Base-by-base conservation (phyloP, 2,888 invertebrate species). In the Boloria selene region DNA sequence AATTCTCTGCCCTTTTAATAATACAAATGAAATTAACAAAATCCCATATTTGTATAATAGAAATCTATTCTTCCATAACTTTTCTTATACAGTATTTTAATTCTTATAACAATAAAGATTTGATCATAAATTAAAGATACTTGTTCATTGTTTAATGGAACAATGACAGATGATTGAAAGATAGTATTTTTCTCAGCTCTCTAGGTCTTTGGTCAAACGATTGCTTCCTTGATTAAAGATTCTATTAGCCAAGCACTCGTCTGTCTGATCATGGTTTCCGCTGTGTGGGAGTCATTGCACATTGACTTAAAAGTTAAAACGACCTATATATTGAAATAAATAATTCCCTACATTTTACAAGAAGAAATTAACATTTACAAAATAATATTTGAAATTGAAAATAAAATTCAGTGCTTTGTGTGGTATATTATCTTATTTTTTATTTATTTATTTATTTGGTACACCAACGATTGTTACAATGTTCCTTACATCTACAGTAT, bases 141-240 rank as follows among this genome's bases (percentile, higher is more conserved):
- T 38, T 50, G 38, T 38, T 47, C 31, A 59, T 59, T 59, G 59
- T 59, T 50, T 50, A 26, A 22, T 47, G n/a, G 13, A 50, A 66
- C 61, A 69, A 69, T 64, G 56, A 61, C 64, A 56, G 49, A 52
- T 58, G 54, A 56, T 64, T 45, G 47, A 50, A 18, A 58, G 55
- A 49, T 51, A 65, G 38, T 38, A 18, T 64, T 64, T 64, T 69
- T 67, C 69, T 53, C 67, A 69, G 67, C 64, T 67, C 69, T 69
- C 61, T 59, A 64, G 67, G 64, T 64, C 69, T 67, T 65, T 59
- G 69, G 69, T 69, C 67, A 67, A 69, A 58, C 49, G 51, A 60
- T 60, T 13, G 45, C 64, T 69, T 69, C 69, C 69, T 64, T 4
- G 64, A 64, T 64, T 50, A 58, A 64, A 67, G 69, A 65, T 64